Conservation (phyloP, 2,888 invertebrate species). For the Ormyrus rosae region DNA sequence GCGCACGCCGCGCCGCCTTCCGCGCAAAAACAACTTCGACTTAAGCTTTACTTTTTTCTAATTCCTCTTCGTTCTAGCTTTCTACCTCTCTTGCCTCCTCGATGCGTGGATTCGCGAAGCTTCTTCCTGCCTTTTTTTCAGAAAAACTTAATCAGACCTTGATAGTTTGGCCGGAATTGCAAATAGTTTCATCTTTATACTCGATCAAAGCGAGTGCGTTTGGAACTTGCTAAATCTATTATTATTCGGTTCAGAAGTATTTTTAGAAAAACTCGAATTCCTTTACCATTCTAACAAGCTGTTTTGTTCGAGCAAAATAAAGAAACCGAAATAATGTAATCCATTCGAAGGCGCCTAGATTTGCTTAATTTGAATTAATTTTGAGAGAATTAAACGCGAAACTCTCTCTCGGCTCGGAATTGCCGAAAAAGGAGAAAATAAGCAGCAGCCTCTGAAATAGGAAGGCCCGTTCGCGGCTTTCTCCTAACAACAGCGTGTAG, state of each 20-base stretch:
- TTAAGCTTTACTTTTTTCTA: conserved; percentile 30
- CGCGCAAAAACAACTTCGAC: conserved; percentile 41
- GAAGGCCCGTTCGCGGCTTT: neutral
- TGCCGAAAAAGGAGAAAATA: neutral
- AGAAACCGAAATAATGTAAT: too few relatives aligned
- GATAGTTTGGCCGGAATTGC: conserved; percentile 29
- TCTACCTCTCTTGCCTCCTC: neutral
- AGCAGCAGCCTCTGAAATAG: neutral
- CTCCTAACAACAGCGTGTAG: neutral
- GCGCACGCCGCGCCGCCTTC: conserved; percentile 1
- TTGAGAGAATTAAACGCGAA: conserved; percentile 12
- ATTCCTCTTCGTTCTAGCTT: neutral
- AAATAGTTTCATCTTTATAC: conserved; percentile 51
- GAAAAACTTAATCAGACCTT: neutral
- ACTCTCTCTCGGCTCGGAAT: too few relatives aligned
- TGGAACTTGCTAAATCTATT: too few relatives aligned
- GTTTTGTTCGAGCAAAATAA: too few relatives aligned
- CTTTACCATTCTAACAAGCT: too few relatives aligned
- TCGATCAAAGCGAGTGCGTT: neutral
- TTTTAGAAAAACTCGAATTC: too few relatives aligned
- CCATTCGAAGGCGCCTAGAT: conserved; percentile 3
- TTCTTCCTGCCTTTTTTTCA: neutral
- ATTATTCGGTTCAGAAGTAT: too few relatives aligned
- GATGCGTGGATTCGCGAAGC: neutral
- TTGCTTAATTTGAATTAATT: conserved; percentile 34